Conservation (phyloP, 2,113 vertebrate genomes). For the Chamaetylas fuelleborni region DNA sequence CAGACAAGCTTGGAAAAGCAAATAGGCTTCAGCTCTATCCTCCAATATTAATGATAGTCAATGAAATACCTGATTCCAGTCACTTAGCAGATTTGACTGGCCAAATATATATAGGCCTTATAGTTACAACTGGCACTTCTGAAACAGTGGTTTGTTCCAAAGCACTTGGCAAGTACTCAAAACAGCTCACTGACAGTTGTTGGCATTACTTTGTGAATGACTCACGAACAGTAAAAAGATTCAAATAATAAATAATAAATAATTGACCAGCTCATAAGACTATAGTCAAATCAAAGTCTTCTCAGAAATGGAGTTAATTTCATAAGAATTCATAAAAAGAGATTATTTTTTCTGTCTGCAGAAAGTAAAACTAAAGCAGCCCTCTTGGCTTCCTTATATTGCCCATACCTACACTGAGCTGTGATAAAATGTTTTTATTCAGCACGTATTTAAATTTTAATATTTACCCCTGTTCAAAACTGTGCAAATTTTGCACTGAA, state of each 20-base stretch:
- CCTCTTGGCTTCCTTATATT: background rate
- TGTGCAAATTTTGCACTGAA: background rate
- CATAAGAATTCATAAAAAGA: background rate
- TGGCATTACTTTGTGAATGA: slow-evolving; percentile 47
- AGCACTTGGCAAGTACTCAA: background rate
- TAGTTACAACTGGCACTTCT: background rate
- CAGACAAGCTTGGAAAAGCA: background rate
- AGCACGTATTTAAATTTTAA: background rate
- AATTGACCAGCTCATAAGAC: slow-evolving; percentile 53
- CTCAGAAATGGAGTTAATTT: background rate
- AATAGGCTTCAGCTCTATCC: background rate
- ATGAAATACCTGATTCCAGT: background rate
- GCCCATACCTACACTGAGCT: background rate
- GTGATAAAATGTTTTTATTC: background rate
- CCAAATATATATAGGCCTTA: background rate
- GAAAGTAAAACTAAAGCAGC: background rate
- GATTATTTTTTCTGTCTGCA: background rate
- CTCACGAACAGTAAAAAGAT: slow-evolving; percentile 57
- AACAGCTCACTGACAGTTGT: background rate
- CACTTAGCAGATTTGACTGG: background rate
- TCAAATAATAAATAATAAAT: slow-evolving; percentile 35
- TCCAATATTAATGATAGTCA: background rate
- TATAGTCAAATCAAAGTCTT: background rate
- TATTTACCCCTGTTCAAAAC: background rate
- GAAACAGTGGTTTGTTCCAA: background rate